Base-by-base conservation (phyloP, 35 echinoderm and acorn worm genomes). In the Diadema setosum region DNA sequence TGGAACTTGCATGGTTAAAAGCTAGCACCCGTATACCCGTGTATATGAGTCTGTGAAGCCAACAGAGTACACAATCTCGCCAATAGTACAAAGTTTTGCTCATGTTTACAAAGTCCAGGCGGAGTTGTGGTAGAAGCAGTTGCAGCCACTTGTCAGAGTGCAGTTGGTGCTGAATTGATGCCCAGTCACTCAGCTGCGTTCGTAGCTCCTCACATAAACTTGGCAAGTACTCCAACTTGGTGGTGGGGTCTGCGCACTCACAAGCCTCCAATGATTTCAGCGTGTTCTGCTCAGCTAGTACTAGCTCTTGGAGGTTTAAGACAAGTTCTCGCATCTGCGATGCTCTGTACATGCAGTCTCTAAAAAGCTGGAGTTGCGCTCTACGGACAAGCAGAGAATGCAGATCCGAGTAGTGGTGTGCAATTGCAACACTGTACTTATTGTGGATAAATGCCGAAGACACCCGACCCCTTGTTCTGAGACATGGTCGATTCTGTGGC, bases 391-490 rank as follows among this genome's bases (percentile, higher is more conserved):
- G 82, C 27, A 91, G 64, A 45, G 64, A 48, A 16, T 73, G 80
- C n/a, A 96, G 83, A 29, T 60, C 70, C 0, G 89, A 67, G 40
- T 96, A 89, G n/a, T 88, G 73, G 11, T 90, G 58, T 25, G 94
- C 94, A 60, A 96, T 65, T 25, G 90, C 58, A 5, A 96, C 90
- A 78, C 94, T 96, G 86, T 96, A 89, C 50, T 96, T 96, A 65
- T 96, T 96, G 85, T 96, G 94, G 12, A 85, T 81, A 52, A 96
- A 96, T n/a, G 94, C 94, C 2, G 94, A 96, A 17, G 94, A 91
- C 3, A 96, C 94, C 42, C 94, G 58, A 20, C 94, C 85, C 18
- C 83, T 34, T 8, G 94, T 88, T 18, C 82, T 64, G 23, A 96
- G 86, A 26, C 90, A 88, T 8, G 94, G 85, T 23, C 86, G 58